A percentile compares a stretch with the other conserved stretches of the same genome.
Evolutionary conservation across 2,113 vertebrate species (phyloP).

Genomic region (Catharus minimus): DNA sequence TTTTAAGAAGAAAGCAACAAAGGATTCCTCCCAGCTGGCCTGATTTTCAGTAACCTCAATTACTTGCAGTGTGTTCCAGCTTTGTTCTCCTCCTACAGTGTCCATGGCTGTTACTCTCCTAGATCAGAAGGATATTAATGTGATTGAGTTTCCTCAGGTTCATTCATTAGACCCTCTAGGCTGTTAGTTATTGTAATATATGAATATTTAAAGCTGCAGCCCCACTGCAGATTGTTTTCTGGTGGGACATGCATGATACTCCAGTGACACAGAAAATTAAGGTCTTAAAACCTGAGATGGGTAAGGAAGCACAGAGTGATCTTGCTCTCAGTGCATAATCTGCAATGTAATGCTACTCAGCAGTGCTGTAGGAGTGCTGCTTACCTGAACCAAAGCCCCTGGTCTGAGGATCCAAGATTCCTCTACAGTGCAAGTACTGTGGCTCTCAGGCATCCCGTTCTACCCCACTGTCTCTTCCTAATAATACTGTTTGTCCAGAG

Average conservation of each 20-base stretch:
- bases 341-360: neutral
- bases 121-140: neutral
- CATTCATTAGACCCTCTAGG: neutral
- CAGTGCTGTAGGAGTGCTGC: neutral
- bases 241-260: neutral
- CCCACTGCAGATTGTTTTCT: neutral
- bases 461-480: neutral
- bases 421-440: neutral
- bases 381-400: neutral
- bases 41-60: neutral
- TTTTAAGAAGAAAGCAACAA: conserved; percentile 21
- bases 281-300: neutral
- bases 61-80: neutral
- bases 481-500: neutral
- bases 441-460: neutral
- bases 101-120: neutral
- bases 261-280: neutral
- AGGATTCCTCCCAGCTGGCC: neutral
- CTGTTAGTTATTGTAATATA: neutral
- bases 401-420: neutral
- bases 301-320: neutral
- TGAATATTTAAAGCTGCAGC: neutral
- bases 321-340: neutral
- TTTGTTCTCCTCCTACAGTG: neutral
- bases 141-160: neutral